Conservation (phyloP, 2,797 vertebrate species). For the Lepilemur septentrionalis region DNA sequence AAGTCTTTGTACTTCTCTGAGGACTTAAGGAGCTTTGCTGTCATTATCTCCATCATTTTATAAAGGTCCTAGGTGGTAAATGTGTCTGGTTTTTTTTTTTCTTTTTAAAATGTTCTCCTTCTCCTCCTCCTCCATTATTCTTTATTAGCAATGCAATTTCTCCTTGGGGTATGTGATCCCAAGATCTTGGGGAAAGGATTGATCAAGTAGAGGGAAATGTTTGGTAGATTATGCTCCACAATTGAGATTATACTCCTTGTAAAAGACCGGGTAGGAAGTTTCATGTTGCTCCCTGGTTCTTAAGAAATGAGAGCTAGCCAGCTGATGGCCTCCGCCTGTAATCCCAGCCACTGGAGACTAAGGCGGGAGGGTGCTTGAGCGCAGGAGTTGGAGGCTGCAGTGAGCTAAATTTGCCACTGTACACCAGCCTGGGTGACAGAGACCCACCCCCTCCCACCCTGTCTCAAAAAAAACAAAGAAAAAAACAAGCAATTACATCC, state of each 20-base stretch:
- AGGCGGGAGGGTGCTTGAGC: background rate
- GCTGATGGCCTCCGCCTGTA: background rate
- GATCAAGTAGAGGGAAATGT: background rate
- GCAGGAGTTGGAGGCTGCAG: background rate
- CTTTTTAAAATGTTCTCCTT: background rate
- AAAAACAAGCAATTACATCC: background rate
- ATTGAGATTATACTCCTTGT: background rate
- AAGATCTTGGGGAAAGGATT: constrained; percentile 9
- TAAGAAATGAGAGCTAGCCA: constrained; percentile 1
- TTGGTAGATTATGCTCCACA: background rate
- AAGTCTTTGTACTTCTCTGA: constrained; percentile 31
- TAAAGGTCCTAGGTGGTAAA: constrained; percentile 12
- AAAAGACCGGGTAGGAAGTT: background rate
- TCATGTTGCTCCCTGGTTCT: constrained; percentile 10
- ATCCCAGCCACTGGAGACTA: background rate
- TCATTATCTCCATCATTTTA: background rate
- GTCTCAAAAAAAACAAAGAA: background rate
- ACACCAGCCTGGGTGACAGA: background rate
- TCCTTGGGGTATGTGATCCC: background rate
- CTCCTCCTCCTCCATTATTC: background rate
- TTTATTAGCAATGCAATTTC: constrained; percentile 28
- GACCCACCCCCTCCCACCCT: background rate
- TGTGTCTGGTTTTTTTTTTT: background rate
- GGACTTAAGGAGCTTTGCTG: background rate
- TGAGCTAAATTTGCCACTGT: background rate